These are phyloP conservation scores for Crenichthys baileyi DNA, from an alignment of 2,797 vertebrate genomes.

Conservation along the genomic window DNA sequence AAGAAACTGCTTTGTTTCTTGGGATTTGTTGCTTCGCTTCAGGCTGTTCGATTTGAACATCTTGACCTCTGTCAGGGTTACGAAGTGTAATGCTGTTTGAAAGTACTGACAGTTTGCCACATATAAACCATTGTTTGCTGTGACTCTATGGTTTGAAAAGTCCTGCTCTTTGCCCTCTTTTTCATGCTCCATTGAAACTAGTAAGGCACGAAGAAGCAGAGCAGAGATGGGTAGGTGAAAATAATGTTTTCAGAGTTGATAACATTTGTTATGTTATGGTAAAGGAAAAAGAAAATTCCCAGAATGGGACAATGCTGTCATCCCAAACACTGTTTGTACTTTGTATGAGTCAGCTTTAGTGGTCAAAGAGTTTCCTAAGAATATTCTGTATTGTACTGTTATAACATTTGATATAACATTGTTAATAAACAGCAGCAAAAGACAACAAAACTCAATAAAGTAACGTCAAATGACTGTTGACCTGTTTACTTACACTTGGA, in stretches of 20 bases:
- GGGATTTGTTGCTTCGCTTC: background rate
- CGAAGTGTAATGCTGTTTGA: background rate
- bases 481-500: background rate
- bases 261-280: background rate
- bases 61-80: background rate
- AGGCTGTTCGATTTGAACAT: background rate
- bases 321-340: background rate
- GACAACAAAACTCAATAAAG: background rate
- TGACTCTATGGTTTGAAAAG: too few species aligned
- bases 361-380: background rate
- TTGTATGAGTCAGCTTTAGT: background rate
- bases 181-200: background rate
- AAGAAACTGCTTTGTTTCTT: background rate
- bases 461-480: background rate
- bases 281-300: background rate
- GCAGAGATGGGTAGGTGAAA: background rate
- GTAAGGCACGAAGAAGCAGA: background rate
- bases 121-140: background rate
- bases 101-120: background rate
- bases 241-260: background rate
- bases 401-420: background rate
- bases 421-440: background rate
- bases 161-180: background rate
- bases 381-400: background rate
- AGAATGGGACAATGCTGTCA: conserved; percentile 4